phyloP scores from a whole-genome alignment of 2,888 invertebrate species.

The Agrotis ipsilon region DNA sequence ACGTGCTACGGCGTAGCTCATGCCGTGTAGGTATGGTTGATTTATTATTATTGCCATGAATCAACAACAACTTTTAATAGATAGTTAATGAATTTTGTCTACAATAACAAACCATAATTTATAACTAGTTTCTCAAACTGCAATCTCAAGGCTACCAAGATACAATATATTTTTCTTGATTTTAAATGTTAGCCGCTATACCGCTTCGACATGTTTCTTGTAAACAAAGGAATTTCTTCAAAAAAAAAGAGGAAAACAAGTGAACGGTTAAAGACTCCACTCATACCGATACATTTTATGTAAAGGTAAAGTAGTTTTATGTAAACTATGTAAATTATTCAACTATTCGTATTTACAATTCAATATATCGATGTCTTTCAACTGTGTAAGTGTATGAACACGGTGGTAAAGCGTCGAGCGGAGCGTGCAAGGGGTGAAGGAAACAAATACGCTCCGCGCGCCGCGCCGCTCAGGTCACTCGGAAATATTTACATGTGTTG shows the following conservation, averaged over 20 bases:
- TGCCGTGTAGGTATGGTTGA: too few relatives aligned
- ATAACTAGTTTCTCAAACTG: too few relatives aligned
- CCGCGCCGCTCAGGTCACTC: too few relatives aligned
- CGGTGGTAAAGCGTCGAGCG: too few relatives aligned
- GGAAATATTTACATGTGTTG: too few relatives aligned
- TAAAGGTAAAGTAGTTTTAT: conserved; percentile 22
- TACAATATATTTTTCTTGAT: not conserved
- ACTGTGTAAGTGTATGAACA: not conserved
- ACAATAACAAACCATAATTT: not conserved
- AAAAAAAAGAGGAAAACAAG: not conserved
- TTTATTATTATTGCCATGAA: not conserved
- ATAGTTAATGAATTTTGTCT: not conserved
- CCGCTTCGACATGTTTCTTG: not conserved
- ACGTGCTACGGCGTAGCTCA: conserved; percentile 2
- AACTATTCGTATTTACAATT: conserved; percentile 67
- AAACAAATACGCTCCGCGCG: too few relatives aligned
- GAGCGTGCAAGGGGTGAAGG: too few relatives aligned
- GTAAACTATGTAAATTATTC: conserved; percentile 65
- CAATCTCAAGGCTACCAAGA: not conserved
- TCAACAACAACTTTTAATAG: not conserved
- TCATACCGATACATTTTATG: conserved; percentile 32
- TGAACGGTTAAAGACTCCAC: conserved; percentile 8
- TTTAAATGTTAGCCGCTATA: not conserved
- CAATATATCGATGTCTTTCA: conserved; percentile 45
- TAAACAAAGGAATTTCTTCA: not conserved